Evolutionary conservation across 2,797 vertebrate genomes (phyloP).

Genomic region (Chloroceryle amazona): DNA sequence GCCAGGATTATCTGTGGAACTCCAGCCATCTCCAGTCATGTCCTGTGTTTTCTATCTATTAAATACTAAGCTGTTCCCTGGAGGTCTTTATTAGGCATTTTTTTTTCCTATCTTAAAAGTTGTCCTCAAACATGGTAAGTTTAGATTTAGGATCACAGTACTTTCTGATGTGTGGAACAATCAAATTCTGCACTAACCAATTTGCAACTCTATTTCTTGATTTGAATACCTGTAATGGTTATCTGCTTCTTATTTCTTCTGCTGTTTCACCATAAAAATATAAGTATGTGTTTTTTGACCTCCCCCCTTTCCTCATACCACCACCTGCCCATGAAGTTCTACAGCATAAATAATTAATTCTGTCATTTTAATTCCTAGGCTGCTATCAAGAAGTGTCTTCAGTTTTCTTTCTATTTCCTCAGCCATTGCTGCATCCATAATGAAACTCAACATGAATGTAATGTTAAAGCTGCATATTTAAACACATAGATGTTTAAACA

Average conservation of each 20-base stretch:
- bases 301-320: background rate
- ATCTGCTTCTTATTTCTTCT: background rate
- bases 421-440: slow-evolving; percentile 6
- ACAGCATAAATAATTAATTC: slow-evolving; percentile 49
- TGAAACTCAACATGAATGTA: background rate
- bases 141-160: background rate
- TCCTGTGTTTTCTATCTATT: background rate
- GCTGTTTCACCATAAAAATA: background rate
- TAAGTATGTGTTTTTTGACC: slow-evolving; percentile 2
- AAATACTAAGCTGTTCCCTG: slow-evolving; percentile 3
- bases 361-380: slow-evolving; percentile 53
- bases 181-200: background rate
- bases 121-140: background rate
- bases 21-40: background rate
- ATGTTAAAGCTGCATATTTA: slow-evolving; percentile 8
- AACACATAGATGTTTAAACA: background rate
- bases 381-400: background rate
- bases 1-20: background rate
- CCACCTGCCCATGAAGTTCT: slow-evolving; percentile 39
- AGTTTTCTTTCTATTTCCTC: slow-evolving; percentile 22
- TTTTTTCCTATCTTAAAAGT: background rate
- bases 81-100: background rate
- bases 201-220: background rate
- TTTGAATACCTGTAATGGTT: background rate
- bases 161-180: background rate